Evolutionary conservation across 2,113 vertebrate species (phyloP).

Genomic region (Hepsetus odoe): DNA sequence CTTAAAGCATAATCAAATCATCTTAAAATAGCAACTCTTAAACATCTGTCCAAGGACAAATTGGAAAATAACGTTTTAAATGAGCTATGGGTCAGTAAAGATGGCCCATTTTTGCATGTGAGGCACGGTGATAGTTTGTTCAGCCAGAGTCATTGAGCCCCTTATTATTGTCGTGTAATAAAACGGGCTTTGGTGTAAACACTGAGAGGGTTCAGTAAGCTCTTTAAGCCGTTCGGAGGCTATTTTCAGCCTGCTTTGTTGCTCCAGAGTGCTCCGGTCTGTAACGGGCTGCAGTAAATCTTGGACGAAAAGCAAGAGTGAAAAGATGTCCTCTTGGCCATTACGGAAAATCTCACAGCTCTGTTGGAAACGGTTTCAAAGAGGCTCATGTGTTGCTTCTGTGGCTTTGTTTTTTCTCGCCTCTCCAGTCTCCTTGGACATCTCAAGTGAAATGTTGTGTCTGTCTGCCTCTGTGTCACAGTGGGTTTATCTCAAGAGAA

Average conservation of each 20-base stretch:
- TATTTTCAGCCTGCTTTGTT: conserved; percentile 20
- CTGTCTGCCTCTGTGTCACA: background rate
- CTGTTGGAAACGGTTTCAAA: background rate
- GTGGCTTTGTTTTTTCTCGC: conserved; percentile 18
- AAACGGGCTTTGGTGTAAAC: background rate
- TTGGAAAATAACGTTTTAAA: background rate
- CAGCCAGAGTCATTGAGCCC: background rate
- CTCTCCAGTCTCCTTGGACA: background rate
- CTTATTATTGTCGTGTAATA: background rate
- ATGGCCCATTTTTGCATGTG: background rate
- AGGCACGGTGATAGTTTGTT: background rate
- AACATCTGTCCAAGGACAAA: background rate
- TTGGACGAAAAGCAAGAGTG: background rate
- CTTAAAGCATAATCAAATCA: too few relatives aligned
- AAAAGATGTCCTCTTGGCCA: conserved; percentile 26
- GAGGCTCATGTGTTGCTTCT: conserved; percentile 3
- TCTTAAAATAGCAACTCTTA: too few relatives aligned
- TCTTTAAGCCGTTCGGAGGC: conserved; percentile 8
- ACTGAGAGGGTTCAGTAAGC: background rate
- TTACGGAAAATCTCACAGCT: conserved; percentile 7
- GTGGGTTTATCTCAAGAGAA: background rate
- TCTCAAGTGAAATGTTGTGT: conserved; percentile 7
- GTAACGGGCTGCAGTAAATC: conserved; percentile 25
- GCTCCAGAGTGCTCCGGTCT: conserved; percentile 7
- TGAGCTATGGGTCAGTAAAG: background rate